A percentile compares a stretch with the other conserved stretches of the same genome.
phyloP scores from a whole-genome alignment of 2,888 invertebrate genomes.

The Glyphotaelius pellucidus region DNA sequence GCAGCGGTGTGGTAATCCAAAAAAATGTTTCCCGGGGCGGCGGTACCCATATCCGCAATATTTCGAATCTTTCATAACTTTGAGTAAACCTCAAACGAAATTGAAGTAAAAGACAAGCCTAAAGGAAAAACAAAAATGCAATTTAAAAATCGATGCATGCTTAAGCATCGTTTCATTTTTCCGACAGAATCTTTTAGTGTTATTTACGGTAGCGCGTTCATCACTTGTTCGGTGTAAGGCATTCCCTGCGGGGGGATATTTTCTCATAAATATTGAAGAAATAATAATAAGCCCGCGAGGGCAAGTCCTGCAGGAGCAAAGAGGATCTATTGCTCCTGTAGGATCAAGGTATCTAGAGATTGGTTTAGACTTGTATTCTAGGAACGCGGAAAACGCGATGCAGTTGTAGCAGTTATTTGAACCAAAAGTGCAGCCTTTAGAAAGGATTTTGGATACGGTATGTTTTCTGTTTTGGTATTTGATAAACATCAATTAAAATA shows the following conservation, averaged over 20 bases:
- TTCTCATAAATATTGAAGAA: conserved; percentile 57
- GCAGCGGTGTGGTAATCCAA: too few relatives aligned
- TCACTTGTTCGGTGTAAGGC: conserved; percentile 37
- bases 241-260: conserved; percentile 44
- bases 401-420: too few relatives aligned
- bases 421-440: too few relatives aligned
- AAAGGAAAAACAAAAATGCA: not conserved
- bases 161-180: conserved; percentile 5
- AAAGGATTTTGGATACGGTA: too few relatives aligned
- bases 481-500: too few relatives aligned
- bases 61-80: not conserved
- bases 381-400: too few relatives aligned
- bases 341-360: not conserved
- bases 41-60: too few relatives aligned
- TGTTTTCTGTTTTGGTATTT: too few relatives aligned
- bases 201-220: conserved; percentile 50
- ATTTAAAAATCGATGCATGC: not conserved
- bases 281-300: conserved; percentile 52
- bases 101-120: not conserved
- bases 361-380: not conserved
- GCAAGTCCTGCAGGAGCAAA: not conserved
- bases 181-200: conserved; percentile 12
- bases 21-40: too few relatives aligned
- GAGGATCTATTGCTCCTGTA: not conserved
- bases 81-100: not conserved